phyloP scores from a whole-genome alignment of 2,113 vertebrate species.

The Aegotheles bennettii region DNA sequence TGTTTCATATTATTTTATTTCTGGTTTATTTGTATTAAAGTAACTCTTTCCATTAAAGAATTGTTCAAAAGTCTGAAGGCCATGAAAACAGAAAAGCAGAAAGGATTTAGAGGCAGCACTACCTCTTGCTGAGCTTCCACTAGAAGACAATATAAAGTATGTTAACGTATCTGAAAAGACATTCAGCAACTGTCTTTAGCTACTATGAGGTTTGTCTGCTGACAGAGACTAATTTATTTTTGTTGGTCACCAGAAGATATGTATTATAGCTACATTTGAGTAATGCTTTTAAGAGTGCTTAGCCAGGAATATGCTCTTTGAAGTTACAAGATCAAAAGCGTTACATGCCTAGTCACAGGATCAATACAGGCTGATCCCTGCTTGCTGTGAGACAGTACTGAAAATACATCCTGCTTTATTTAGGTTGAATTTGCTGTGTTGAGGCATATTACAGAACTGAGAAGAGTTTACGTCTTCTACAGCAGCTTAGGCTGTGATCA shows the following conservation, averaged over 20 bases:
- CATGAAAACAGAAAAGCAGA: background rate
- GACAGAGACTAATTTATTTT: background rate
- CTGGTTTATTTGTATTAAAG: background rate
- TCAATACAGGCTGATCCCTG: background rate
- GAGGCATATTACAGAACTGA: constrained; percentile 73
- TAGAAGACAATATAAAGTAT: background rate
- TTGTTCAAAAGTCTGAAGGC: background rate
- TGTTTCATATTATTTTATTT: background rate
- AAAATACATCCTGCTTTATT: background rate
- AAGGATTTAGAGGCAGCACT: background rate
- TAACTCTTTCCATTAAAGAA: background rate
- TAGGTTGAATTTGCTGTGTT: constrained; percentile 83
- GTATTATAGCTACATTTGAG: background rate
- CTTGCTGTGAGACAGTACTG: background rate
- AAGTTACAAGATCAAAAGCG: background rate
- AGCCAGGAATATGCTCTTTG: background rate
- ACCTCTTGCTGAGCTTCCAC: background rate
- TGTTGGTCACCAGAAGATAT: background rate
- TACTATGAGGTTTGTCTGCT: background rate
- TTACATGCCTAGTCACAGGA: background rate
- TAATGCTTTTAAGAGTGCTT: background rate
- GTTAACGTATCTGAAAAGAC: background rate
- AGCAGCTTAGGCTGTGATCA: constrained; percentile 76
- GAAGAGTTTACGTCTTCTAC: constrained; percentile 84
- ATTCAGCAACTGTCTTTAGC: background rate